A percentile compares a stretch with the other conserved stretches of the same genome.
phyloP scores from a whole-genome alignment of 2,888 invertebrate species.

The Trichogramma dendrolimi region DNA sequence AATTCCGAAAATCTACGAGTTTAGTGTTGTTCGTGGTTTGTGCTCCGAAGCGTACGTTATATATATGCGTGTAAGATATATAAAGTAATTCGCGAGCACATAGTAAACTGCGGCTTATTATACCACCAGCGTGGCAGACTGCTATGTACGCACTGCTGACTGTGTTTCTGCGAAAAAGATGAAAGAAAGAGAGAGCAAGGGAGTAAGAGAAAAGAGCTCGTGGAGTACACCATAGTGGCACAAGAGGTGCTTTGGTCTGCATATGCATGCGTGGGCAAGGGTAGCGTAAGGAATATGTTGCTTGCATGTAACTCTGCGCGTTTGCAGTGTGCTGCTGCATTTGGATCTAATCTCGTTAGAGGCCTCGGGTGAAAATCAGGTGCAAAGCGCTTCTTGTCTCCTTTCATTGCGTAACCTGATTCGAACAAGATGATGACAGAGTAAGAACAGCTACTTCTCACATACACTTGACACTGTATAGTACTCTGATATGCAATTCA shows the following conservation, averaged over 20 bases:
- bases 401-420: too few relatives aligned
- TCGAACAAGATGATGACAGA: too few relatives aligned
- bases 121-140: too few relatives aligned
- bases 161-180: constrained; percentile 21
- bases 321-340: neutral
- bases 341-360: constrained; percentile 17
- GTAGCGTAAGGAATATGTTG: neutral
- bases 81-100: too few relatives aligned
- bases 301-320: neutral
- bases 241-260: neutral
- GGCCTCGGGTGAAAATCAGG: constrained; percentile 31
- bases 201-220: neutral
- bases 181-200: constrained; percentile 7
- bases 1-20: too few relatives aligned
- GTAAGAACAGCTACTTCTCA: too few relatives aligned
- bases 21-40: too few relatives aligned
- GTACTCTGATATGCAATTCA: too few relatives aligned
- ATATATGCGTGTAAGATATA: too few relatives aligned
- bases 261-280: neutral
- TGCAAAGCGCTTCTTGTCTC: constrained; percentile 32
- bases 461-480: too few relatives aligned
- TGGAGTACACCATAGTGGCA: neutral
- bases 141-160: neutral
- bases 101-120: too few relatives aligned
- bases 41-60: too few relatives aligned